Percentiles rank a stretch among this genome's conserved stretches.
phyloP scores from a whole-genome alignment of 2,888 invertebrate species.

The Drosophila hawaiiensis region DNA sequence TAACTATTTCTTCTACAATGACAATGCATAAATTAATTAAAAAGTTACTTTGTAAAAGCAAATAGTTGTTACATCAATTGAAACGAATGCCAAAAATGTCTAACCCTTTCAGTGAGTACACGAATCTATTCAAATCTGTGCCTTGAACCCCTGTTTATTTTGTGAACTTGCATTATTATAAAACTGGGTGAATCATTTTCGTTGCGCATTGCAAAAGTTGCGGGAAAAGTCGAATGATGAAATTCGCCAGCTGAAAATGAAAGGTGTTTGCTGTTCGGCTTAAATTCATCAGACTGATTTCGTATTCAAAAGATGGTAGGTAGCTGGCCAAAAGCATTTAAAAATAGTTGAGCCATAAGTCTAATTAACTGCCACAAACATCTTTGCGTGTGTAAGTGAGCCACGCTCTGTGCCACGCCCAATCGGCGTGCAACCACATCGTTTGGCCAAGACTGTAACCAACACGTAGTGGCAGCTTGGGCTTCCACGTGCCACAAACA shows the following conservation, averaged over 20 bases:
- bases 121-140: constrained; percentile 12
- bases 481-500: constrained; percentile 58
- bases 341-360: constrained; percentile 64
- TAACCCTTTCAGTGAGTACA: not conserved
- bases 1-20: not conserved
- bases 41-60: not conserved
- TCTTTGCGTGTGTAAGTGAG: constrained; percentile 14
- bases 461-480: constrained; percentile 7
- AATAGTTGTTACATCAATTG: constrained; percentile 1
- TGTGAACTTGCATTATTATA: constrained; percentile 23
- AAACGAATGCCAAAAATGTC: not conserved
- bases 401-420: constrained; percentile 29
- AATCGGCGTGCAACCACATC: constrained; percentile 57
- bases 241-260: constrained; percentile 6
- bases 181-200: constrained; percentile 21
- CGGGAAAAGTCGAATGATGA: constrained; percentile 12
- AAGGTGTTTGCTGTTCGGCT: constrained; percentile 32
- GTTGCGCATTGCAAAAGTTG: constrained; percentile 18
- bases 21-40: not conserved
- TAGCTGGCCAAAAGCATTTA: constrained; percentile 39
- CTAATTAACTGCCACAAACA: constrained; percentile 56
- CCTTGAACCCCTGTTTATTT: constrained; percentile 14
- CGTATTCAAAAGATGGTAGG: constrained; percentile 19
- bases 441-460: constrained; percentile 27
- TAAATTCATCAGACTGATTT: constrained; percentile 52